These are phyloP conservation scores for Tamias sibiricus DNA, from an alignment of 2,113 vertebrate species.

Conservation along the genomic window DNA sequence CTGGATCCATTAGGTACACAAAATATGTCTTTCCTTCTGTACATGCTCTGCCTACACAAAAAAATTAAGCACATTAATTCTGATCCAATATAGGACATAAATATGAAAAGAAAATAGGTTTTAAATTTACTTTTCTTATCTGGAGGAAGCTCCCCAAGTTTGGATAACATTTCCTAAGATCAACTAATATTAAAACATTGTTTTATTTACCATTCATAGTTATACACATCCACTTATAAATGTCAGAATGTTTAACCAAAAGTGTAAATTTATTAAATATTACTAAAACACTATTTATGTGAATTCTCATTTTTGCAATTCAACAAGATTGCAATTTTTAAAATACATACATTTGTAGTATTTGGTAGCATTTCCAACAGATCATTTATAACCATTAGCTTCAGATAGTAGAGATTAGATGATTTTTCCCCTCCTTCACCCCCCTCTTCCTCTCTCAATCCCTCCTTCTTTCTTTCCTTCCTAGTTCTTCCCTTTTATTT, in stretches of 20 bases:
- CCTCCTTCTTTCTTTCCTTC: too few species aligned
- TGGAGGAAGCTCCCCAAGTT: not conserved
- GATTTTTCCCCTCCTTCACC: not conserved
- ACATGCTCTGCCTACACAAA: not conserved
- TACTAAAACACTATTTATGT: not conserved
- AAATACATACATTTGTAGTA: not conserved
- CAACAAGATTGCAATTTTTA: not conserved
- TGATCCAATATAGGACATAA: not conserved
- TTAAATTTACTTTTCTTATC: not conserved
- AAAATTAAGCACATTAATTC: not conserved
- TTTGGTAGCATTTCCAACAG: not conserved
- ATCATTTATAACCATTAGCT: not conserved
- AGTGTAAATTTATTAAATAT: not conserved
- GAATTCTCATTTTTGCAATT: not conserved
- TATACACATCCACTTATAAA: not conserved
- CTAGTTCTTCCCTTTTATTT: not conserved
- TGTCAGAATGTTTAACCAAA: not conserved
- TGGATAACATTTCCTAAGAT: not conserved
- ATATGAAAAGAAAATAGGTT: not conserved
- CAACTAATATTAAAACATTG: not conserved
- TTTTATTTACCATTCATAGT: not conserved
- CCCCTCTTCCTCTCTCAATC: too few species aligned
- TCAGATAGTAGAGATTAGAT: not conserved
- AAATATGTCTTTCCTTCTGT: not conserved
- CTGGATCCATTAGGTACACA: not conserved